These are phyloP conservation scores for Propsilocerus akamusi DNA, from an alignment of 1,140 invertebrate genomes.

Conservation along the genomic window DNA sequence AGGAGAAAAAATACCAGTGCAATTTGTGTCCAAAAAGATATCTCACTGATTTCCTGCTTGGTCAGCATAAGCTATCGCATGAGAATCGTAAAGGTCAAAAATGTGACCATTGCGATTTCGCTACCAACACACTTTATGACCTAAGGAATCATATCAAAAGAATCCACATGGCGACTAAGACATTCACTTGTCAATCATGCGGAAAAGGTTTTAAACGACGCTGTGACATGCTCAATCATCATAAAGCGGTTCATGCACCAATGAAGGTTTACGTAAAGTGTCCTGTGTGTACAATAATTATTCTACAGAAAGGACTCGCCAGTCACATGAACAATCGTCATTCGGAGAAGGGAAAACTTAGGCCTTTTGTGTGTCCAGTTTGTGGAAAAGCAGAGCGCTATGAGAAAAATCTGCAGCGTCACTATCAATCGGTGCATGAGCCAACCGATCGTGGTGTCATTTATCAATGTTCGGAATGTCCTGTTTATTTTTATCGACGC, in stretches of 20 bases:
- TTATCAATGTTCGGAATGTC: neutral
- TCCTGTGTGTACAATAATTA: neutral
- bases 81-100: neutral
- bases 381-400: neutral
- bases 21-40: neutral
- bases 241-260: neutral
- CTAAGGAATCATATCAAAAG: neutral
- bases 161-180: neutral
- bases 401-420: neutral
- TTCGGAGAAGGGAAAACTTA: neutral
- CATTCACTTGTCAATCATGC: neutral
- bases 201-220: neutral
- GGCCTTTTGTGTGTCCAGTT: neutral
- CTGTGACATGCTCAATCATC: neutral
- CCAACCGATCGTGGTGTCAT: neutral
- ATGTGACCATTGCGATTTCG: neutral
- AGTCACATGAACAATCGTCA: neutral
- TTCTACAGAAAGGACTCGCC: neutral
- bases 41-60: neutral
- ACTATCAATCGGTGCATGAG: neutral
- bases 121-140: neutral
- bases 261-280: neutral
- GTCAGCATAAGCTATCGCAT: neutral
- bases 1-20: neutral
- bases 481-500: neutral